Evolutionary conservation across 2,797 vertebrate species (phyloP), one percentile per base, ranked within the genome.

Genomic region (Cuculus canorus): DNA sequence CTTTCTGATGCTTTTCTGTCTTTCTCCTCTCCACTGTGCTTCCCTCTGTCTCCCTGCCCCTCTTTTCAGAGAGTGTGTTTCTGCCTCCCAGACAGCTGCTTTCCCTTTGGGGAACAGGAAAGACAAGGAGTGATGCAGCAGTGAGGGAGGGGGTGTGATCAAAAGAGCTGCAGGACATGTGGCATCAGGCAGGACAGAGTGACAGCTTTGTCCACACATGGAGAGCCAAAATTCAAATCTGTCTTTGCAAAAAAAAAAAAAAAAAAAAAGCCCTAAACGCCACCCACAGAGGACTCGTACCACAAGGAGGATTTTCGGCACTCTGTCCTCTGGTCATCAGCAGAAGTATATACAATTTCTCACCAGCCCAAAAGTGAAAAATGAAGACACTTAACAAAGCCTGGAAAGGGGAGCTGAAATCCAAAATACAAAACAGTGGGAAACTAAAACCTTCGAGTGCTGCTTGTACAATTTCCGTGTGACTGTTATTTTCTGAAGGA

Each of bases 251-350:
- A 13, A 39, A 39, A 28, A 83, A 87, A 28, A 83, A 13, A 39
- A 39, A 28, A 83, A 87, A 47, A 8, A 43, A 70, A 32, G 12
- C 21, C 23, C 19, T 72, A 57, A 86, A 53, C 0, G 0, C 21
- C 13, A 1, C 14, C 9, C 3, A 3, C 19, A 39, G 23, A 77
- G 19, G 13, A n/a, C 24, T n/a, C 39, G 27, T 35, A 56, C 0
- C 4, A 3, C 23, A 23, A 47, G 28, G 1, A 25, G 25, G 13
- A 45, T 54, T 70, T 82, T 48, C 48, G 50, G 19, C 71, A 16
- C 8, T 0, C 0, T 39, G 9, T 48, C 35, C 22, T 68, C 25
- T 43, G 21, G 7, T 11, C 1, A 1, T n/a, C 53, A 0, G 0
- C 10, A 78, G 35, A 82, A 47, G 10, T 41, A 30, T 8, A 28